phyloP scores from a whole-genome alignment of 1,140 invertebrate species.

The Epicauta chinensis region DNA sequence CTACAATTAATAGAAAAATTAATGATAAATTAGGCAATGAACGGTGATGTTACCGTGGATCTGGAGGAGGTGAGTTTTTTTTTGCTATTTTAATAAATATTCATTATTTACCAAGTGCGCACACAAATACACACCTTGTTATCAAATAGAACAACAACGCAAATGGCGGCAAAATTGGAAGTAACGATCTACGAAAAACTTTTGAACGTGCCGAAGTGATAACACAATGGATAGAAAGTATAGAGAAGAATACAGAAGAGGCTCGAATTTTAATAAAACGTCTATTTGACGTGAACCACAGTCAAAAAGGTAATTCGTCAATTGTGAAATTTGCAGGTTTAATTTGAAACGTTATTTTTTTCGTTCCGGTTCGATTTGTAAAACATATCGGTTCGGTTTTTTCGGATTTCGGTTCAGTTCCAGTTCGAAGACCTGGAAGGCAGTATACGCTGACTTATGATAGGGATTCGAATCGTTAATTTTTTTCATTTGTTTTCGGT shows the following conservation, averaged over 20 bases:
- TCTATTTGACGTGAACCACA: slow-evolving; percentile 3
- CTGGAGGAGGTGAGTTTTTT: neutral
- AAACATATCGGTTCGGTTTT: too few species aligned
- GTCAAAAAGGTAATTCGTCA: slow-evolving; percentile 15
- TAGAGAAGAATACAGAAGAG: slow-evolving; percentile 3
- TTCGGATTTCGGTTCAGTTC: too few species aligned
- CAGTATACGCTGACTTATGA: too few species aligned
- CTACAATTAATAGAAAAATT: neutral
- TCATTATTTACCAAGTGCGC: too few species aligned
- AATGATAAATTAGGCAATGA: neutral
- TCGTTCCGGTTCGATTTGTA: too few species aligned
- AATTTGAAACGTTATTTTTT: slow-evolving; percentile 7
- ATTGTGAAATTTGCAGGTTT: neutral
- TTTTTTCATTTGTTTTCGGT: too few species aligned
- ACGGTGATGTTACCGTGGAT: neutral
- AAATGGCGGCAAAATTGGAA: slow-evolving; percentile 3
- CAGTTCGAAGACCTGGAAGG: too few species aligned
- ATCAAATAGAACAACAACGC: neutral
- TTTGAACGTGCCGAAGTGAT: slow-evolving; percentile 10
- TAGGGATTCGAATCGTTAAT: too few species aligned
- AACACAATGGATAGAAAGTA: slow-evolving; percentile 6
- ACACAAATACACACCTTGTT: neutral
- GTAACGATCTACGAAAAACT: slow-evolving; percentile 4
- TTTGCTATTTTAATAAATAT: neutral
- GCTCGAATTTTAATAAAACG: neutral